Conservation (phyloP, 2,888 invertebrate species). For the Branchipolynoe longqiensis region DNA sequence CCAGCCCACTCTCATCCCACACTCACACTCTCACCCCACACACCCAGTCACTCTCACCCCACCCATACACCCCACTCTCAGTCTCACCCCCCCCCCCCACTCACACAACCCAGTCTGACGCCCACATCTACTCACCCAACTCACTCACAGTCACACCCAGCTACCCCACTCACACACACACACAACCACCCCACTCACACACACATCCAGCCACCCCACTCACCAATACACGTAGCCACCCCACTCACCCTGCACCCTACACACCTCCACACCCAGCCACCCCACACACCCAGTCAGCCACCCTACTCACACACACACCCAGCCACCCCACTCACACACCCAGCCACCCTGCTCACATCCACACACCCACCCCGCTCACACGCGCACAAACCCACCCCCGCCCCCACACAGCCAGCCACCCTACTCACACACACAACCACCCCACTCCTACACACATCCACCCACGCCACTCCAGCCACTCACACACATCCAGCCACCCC, state of each 20-base stretch:
- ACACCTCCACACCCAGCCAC: too few species aligned
- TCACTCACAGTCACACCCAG: not conserved
- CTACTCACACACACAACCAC: too few species aligned
- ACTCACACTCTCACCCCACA: not conserved
- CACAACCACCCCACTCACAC: not conserved
- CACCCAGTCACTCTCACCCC: too few species aligned
- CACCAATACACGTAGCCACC: not conserved
- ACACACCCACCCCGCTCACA: not conserved
- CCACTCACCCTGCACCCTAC: too few species aligned
- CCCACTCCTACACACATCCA: too few species aligned
- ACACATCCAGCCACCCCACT: not conserved
- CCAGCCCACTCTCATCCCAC: too few species aligned
- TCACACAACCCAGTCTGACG: not conserved
- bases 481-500: too few species aligned
- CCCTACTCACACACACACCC: not conserved
- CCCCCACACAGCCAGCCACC: too few species aligned
- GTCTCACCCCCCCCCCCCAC: not conserved
- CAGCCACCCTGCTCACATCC: not conserved
- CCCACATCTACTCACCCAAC: not conserved
- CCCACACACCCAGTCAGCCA: not conserved
- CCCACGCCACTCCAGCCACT: too few species aligned
- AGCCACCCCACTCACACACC: not conserved
- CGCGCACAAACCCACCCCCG: not conserved
- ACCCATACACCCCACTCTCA: too few species aligned
- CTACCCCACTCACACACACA: not conserved